Conservation (phyloP, 2,797 vertebrate species). For the Centropyge bicolor region DNA sequence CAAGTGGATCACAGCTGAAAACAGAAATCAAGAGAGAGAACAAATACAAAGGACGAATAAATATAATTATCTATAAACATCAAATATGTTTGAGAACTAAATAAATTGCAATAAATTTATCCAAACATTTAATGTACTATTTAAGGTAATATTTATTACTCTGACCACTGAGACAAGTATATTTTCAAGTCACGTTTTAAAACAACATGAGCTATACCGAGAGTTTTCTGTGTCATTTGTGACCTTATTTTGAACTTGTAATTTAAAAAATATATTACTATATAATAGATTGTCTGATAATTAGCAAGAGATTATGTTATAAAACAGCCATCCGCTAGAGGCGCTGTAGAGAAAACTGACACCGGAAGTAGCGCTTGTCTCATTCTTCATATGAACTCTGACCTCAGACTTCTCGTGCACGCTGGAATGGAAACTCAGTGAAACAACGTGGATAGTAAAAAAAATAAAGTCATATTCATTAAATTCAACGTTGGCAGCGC, state of each 20-base stretch:
- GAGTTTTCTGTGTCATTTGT: too few species aligned
- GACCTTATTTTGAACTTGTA: too few species aligned
- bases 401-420: constrained; percentile 44
- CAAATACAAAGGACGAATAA: too few species aligned
- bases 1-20: neutral
- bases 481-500: neutral
- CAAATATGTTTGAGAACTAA: neutral
- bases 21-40: neutral
- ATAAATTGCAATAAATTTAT: neutral
- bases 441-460: constrained; percentile 70
- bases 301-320: too few species aligned
- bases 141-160: too few species aligned
- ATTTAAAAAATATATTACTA: too few species aligned
- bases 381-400: constrained; percentile 53
- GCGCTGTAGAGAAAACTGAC: constrained; percentile 39
- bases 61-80: too few species aligned
- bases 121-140: neutral
- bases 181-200: too few species aligned
- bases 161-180: too few species aligned
- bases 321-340: constrained; percentile 23
- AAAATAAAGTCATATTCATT: neutral
- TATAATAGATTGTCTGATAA: too few species aligned
- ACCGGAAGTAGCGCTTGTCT: constrained; percentile 34
- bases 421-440: constrained; percentile 39
- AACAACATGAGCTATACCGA: too few species aligned